phyloP scores from a whole-genome alignment of 2,888 invertebrate genomes.

The Apodemia mormo region DNA sequence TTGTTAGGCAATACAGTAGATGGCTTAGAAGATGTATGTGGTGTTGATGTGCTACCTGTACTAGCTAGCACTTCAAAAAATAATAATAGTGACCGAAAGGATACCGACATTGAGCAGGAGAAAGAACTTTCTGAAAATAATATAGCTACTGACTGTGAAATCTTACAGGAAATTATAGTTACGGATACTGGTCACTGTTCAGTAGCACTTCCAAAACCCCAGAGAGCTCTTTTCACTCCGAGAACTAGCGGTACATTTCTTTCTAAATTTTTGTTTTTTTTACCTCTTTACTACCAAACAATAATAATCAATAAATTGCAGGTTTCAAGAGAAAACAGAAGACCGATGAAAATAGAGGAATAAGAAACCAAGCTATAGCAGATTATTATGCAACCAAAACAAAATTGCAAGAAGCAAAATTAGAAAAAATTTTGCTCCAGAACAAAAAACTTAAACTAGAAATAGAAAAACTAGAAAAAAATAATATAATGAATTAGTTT shows the following conservation, averaged over 20 bases:
- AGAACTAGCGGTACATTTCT: no score
- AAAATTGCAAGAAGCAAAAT: background rate
- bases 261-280: no score
- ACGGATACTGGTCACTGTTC: no score
- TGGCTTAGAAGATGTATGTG: background rate
- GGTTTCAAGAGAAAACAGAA: background rate
- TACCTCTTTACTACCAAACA: background rate
- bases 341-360: background rate
- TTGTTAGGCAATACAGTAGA: conserved; percentile 10
- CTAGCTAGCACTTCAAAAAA: background rate
- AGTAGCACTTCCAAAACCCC: no score
- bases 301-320: background rate
- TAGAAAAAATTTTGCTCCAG: background rate
- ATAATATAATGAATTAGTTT: background rate
- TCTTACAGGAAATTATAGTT: no score
- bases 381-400: background rate
- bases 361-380: background rate
- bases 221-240: no score
- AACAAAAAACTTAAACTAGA: background rate
- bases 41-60: background rate
- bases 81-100: background rate
- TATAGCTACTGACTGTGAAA: no score
- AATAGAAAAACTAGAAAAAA: background rate
- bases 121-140: no score
- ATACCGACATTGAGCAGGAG: background rate